A percentile compares a stretch with the other conserved stretches of the same genome.
Evolutionary conservation across 2,797 vertebrate species (phyloP).

Genomic region (Margarornis squamiger): DNA sequence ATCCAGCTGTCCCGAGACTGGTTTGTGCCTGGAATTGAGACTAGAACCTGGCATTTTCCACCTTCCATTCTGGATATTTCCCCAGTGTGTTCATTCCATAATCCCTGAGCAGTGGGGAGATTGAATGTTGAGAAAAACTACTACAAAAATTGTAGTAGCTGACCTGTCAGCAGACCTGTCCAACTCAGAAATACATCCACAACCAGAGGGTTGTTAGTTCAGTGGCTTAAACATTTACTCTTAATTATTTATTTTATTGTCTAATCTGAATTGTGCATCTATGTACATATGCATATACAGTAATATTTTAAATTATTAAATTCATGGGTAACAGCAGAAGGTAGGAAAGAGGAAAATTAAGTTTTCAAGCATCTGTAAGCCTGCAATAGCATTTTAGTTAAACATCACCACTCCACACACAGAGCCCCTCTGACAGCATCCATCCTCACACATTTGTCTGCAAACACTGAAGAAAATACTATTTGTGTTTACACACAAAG

Average conservation of each 20-base stretch:
- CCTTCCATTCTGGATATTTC: not conserved
- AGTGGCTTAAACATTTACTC: not conserved
- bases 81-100: not conserved
- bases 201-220: not conserved
- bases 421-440: not conserved
- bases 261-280: not conserved
- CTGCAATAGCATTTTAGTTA: not conserved
- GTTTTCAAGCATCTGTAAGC: not conserved
- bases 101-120: not conserved
- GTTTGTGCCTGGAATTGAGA: slow-evolving; percentile 1
- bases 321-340: not conserved
- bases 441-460: not conserved
- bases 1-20: slow-evolving; percentile 4
- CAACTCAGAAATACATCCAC: not conserved
- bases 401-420: not conserved
- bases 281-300: not conserved
- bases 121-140: not conserved
- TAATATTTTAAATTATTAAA: not conserved
- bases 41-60: not conserved
- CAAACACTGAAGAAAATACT: not conserved
- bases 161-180: not conserved
- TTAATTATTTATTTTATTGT: not conserved
- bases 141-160: not conserved
- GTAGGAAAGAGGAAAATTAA: not conserved
- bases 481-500: not conserved